Evolutionary conservation across 30 jellyfish, hydroid and myxozoan species (phyloP), one percentile per base, ranked within the genome.

Genomic region (Haliclystus octoradiatus): DNA sequence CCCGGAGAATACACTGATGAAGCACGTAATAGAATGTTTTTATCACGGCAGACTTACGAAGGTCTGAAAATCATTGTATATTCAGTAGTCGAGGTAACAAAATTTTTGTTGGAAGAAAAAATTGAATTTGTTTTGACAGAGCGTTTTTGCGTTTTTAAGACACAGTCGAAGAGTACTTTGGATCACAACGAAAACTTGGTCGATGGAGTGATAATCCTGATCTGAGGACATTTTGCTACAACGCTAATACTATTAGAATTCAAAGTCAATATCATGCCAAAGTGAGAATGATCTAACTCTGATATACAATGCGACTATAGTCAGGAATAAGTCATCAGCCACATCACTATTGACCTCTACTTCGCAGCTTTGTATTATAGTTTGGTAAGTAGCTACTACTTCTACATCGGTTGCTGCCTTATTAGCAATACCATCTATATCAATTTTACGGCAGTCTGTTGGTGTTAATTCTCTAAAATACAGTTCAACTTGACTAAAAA

Each of bases 41-140:
- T 68, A 26, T 70, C 92, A 4, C 34, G 92, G 84, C 72, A 77
- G 62, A 77, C 90, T 26, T 60, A 49, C 47, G 90, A 77, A 50
- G 83, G 90, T 4, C 31, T 78, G 5, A 33, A 78, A 62, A 68
- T 69, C 5, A 57, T 84, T 7, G 65, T 32, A 9, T 35, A 33
- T 49, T 66, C 90, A 22, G 33, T 50, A n/a, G 47, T 66, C 19
- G 82, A 77, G 75, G 81, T 51, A 30, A 49, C 68, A 60, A 76
- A 70, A 30, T 70, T 70, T 51, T 52, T 70, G 3, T 26, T 70
- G 13, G 28, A 28, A 2, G 80, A 70, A 26, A 80, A 80, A n/a
- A 50, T 65, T 63, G 34, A 67, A 14, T 76, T 30, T 49, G 66
- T 76, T 19, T 51, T 65, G 49, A 64, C 88, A 49, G 65, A 67